Base-by-base conservation (phyloP, 2,113 vertebrate species). In the Dissostichus mawsoni region DNA sequence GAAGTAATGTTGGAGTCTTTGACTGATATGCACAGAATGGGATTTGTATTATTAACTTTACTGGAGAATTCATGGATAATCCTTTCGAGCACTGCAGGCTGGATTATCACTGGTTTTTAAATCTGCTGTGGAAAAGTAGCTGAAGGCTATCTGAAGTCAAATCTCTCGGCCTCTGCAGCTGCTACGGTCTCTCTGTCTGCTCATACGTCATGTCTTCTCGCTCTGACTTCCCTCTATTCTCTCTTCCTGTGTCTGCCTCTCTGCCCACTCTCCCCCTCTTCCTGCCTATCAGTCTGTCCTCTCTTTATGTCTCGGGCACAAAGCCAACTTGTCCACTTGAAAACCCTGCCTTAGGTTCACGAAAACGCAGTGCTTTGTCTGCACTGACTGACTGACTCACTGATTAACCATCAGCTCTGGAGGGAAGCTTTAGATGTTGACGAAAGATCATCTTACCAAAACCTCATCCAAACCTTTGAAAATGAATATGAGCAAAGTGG, bases 331-430 rank as follows among this genome's bases (percentile, higher is more conserved):
- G 44, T 81, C 51, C n/a, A 61, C 72, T 74, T 33, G 10, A 69
- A 85, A 93, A 81, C 80, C 71, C 78, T 66, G 74, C 80, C 83
- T 72, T 63, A 59, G 29, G 14, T 76, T 79, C 14, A 61, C 36
- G 45, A 74, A 83, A 84, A 84, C 50, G 70, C 70, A 69, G 20
- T 57, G 64, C 81, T 84, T 89, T 92, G 85, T 91, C 85, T 69
- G 10, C 79, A 17, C 62, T 61, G 45, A 66, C 62, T 41, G 36
- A 51, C 23, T 73, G 71, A 78, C 36, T 41, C 74, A 62, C 55
- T 45, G 52, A 8, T 67, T 20, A 72, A 20, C 17, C 45, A 23
- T 36, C 50, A 44, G 50, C 53, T 41, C 71, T 52, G 58, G 33
- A 57, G 7, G n/a, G 62, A 56, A 17, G 62, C 11, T 12, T 44